Base-by-base conservation (phyloP, 2,797 vertebrate species). In the Xenentodon cancila region DNA sequence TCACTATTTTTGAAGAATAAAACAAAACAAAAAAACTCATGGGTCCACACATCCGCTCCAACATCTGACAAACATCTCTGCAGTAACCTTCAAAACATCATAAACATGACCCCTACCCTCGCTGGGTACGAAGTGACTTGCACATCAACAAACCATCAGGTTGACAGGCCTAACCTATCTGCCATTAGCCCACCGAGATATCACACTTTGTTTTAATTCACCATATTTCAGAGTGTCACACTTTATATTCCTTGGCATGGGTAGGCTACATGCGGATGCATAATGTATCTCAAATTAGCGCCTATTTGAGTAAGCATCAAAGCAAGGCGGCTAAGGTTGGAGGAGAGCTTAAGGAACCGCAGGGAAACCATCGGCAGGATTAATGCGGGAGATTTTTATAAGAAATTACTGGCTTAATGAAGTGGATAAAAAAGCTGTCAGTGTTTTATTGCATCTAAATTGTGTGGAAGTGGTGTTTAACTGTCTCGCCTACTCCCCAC, bases 341-440 rank as follows among this genome's bases (percentile, higher is more conserved):
- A 83, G 84, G 77, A 89, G 85, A 88, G 86, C 80, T 87, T 89
- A 87, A 91, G 86, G 92, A 92, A 94, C 93, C 87, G 84, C 91
- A 82, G 88, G 94, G 92, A 94, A 95, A 93, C 93, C 92, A 91
- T 93, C 92, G 84, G 91, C 92, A 93, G 93, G 92, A 95, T 95
- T 95, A 96, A 95, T 96, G 94, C 93, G 83, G 92, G 91, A 88
- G 85, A 91, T 92, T 95, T 95, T 95, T 94, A 94, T 93, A 95
- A 95, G 93, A 96, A 97, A 97, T 95, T 94, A 96, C 93, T 91
- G 94, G 93, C 92, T 92, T 96, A 96, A 97, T 95, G 92, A 96
- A 96, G 94, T 95, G 94, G 92, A 94, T 95, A 94, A 95, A 96
- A 95, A 94, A 91, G 91, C 93, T 95, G 93, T 95, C 94, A 95